Evolutionary conservation across 2,888 invertebrate genomes (phyloP).

Genomic region (Scaptodrosophila latifasciaeformis): DNA sequence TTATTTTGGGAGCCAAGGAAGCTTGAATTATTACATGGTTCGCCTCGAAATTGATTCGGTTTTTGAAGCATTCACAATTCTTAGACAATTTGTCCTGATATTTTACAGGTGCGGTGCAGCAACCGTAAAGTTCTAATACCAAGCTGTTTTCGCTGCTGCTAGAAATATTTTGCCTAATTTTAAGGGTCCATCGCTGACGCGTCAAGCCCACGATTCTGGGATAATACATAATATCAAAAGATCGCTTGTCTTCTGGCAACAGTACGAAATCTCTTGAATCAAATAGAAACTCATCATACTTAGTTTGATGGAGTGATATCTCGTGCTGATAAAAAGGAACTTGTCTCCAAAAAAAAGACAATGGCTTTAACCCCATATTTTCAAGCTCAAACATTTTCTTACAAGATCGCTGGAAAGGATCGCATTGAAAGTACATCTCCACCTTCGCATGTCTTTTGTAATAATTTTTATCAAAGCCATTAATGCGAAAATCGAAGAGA

Average conservation of each 20-base stretch:
- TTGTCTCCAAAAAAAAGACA: slow-evolving; percentile 34
- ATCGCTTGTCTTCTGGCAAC: slow-evolving; percentile 28
- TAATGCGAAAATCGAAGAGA: slow-evolving; percentile 42
- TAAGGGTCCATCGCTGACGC: slow-evolving; percentile 53
- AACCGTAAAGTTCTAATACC: slow-evolving; percentile 43
- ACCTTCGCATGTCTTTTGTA: slow-evolving; percentile 23
- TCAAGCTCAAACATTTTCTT: slow-evolving; percentile 52
- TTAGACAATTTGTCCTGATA: slow-evolving; percentile 36
- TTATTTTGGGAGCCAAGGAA: slow-evolving; percentile 37
- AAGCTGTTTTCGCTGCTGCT: slow-evolving; percentile 43
- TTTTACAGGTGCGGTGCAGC: slow-evolving; percentile 37
- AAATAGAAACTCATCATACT: slow-evolving; percentile 53
- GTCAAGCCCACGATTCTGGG: slow-evolving; percentile 50
- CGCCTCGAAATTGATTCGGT: slow-evolving; percentile 22
- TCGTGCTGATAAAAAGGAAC: neutral
- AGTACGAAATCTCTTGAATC: slow-evolving; percentile 47
- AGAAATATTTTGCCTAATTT: slow-evolving; percentile 37
- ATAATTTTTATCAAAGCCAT: slow-evolving; percentile 16
- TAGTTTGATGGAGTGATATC: neutral
- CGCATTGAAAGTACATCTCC: slow-evolving; percentile 44
- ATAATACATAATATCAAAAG: slow-evolving; percentile 48
- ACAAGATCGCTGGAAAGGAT: slow-evolving; percentile 44
- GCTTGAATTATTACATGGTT: slow-evolving; percentile 24
- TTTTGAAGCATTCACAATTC: slow-evolving; percentile 33
- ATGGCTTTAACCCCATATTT: slow-evolving; percentile 48